phyloP scores from a whole-genome alignment of 2,113 vertebrate genomes.

The Lynx canadensis region DNA sequence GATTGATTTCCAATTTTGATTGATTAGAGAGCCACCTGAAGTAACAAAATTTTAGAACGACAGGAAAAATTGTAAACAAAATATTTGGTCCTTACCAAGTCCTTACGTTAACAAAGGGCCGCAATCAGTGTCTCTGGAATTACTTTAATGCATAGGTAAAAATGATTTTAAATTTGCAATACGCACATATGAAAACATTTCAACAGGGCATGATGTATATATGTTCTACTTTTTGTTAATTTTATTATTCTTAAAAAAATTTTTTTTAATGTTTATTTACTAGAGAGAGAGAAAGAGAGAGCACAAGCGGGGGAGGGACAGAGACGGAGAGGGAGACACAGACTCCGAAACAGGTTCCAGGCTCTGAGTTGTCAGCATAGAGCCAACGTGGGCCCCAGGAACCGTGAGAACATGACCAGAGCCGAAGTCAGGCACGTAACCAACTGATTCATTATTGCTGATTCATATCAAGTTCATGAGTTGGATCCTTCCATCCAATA shows the following conservation, averaged over 20 bases:
- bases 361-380: no score
- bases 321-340: no score
- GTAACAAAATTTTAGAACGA: background rate
- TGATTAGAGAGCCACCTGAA: background rate
- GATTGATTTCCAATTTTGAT: background rate
- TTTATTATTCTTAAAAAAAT: no score
- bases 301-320: no score
- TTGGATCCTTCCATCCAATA: background rate
- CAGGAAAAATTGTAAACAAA: background rate
- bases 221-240: no score
- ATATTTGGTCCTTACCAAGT: background rate
- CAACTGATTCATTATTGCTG: no score
- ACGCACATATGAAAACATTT: background rate
- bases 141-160: background rate
- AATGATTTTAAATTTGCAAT: background rate
- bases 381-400: no score
- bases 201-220: background rate
- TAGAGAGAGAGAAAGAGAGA: no score
- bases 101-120: background rate
- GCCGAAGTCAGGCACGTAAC: no score
- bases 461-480: background rate
- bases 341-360: no score
- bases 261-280: no score
- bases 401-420: no score
- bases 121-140: background rate